phyloP scores from a whole-genome alignment of 1,140 invertebrate species.

The Dysdera silvatica region DNA sequence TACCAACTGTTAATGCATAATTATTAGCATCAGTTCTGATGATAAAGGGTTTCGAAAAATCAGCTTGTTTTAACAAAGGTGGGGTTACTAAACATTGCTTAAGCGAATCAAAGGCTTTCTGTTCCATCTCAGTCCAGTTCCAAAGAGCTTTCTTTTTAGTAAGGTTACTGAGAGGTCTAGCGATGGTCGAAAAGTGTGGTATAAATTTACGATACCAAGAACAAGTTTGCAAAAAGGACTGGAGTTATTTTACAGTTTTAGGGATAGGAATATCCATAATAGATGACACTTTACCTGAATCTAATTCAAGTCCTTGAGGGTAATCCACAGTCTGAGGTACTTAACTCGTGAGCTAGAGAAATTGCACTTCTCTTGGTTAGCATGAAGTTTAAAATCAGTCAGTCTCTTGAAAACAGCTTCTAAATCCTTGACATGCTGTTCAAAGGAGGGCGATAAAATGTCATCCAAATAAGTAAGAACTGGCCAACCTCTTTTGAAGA shows the following conservation, averaged over 20 bases:
- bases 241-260: constrained; percentile 28
- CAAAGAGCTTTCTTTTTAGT: constrained; percentile 7
- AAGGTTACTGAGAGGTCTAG: constrained; percentile 22
- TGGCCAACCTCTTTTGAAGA: constrained; percentile 29
- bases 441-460: constrained; percentile 6
- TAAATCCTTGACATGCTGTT: neutral
- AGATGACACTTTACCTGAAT: constrained; percentile 28
- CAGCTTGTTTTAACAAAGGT: neutral
- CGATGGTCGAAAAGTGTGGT: constrained; percentile 29
- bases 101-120: constrained; percentile 10
- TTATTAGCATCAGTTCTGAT: constrained; percentile 10
- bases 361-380: neutral
- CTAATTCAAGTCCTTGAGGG: constrained; percentile 30
- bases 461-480: neutral
- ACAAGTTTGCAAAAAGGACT: constrained; percentile 29
- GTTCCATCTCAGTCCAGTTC: constrained; percentile 3
- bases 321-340: neutral
- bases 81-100: neutral
- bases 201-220: constrained; percentile 34
- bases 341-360: constrained; percentile 1
- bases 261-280: constrained; percentile 28
- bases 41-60: neutral
- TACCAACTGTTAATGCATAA: constrained; percentile 26
- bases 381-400: constrained; percentile 4
- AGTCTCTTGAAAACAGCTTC: neutral